Evolutionary conservation across 1,140 invertebrate species (phyloP), one percentile per base, ranked within the genome.

Genomic region (Drosophila aff.): DNA sequence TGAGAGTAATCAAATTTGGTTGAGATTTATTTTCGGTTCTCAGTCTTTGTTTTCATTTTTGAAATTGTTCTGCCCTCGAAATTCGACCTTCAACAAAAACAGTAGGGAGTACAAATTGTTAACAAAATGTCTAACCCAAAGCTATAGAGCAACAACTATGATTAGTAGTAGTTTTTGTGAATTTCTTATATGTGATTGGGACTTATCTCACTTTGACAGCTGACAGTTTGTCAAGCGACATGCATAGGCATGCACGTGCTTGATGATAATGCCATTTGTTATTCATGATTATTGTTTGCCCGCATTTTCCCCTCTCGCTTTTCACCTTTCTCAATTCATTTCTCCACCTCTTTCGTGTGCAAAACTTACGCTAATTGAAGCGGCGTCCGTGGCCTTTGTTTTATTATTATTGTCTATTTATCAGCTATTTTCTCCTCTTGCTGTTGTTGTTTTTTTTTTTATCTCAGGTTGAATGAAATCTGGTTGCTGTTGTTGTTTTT

Each of bases 391-490:
- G 73, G 76, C 80, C 60, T 79, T 82, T 82, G 79, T 81, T 72
- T 79, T 68, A 31, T 67, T 60, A 60, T 80, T 81, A 58, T 57
- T 79, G 49, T 60, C 79, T 86, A 61, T 79, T 82, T 82, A 76
- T 61, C 63, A 65, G 55, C 67, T 69, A 82, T 79, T 79, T 87
- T 87, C 83, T 82, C 79, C 72, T 72, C 33, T 10, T 52, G 53
- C 3, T 49, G 21, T n/a, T 36, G 44, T 10, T 40, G 40, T 3
- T n/a, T 46, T 46, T 78, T 50, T 79, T 74, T 68, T 58, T 80
- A 66, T 69, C 62, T 62, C 73, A 76, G 60, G 76, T 80, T 79
- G 71, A 83, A 84, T 83, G 63, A 80, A 83, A 82, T 82, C 61
- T 64, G 52, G 26, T 33, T 18, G 43, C 18, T 52, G 50, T 11